Evolutionary conservation across 64 coral and sea anemone genomes (phyloP).

Genomic region (Stichodactyla mertensii): DNA sequence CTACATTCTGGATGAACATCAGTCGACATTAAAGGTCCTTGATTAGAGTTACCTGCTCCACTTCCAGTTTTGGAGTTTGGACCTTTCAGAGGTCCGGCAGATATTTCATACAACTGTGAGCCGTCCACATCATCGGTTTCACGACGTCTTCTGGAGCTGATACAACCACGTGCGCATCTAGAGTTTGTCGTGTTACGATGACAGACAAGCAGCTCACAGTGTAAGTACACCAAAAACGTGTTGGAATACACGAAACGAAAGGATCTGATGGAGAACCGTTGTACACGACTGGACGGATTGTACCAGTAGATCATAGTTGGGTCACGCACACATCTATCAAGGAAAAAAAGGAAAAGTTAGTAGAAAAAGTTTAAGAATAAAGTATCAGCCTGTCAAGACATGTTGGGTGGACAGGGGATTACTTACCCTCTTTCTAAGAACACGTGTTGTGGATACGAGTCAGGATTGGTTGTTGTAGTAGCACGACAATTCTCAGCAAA

Average conservation of each 20-base stretch:
- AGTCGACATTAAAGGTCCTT: no score
- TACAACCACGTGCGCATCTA: slow-evolving; percentile 29
- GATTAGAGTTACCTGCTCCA: background rate
- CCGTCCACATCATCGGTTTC: background rate
- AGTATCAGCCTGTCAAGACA: background rate
- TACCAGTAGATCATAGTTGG: background rate
- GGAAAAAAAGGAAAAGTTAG: background rate
- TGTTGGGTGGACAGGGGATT: no score
- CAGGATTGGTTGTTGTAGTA: slow-evolving; percentile 36
- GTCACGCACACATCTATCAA: slow-evolving; percentile 12
- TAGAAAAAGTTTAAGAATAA: no score
- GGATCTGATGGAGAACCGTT: slow-evolving; percentile 43
- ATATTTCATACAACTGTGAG: background rate
- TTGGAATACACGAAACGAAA: background rate
- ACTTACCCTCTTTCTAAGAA: slow-evolving; percentile 62
- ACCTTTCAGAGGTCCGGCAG: background rate
- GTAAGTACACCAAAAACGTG: background rate
- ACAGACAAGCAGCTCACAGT: slow-evolving; percentile 48
- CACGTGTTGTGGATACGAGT: slow-evolving; percentile 53
- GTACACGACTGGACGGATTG: background rate
- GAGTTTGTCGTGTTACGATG: slow-evolving; percentile 49
- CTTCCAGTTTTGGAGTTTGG: background rate
- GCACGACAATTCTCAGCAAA: slow-evolving; percentile 68
- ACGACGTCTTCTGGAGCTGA: slow-evolving; percentile 16
- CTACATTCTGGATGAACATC: background rate